These are phyloP conservation scores for Thamnophis sirtalis DNA, from an alignment of 2,113 vertebrate genomes.

Conservation along the genomic window DNA sequence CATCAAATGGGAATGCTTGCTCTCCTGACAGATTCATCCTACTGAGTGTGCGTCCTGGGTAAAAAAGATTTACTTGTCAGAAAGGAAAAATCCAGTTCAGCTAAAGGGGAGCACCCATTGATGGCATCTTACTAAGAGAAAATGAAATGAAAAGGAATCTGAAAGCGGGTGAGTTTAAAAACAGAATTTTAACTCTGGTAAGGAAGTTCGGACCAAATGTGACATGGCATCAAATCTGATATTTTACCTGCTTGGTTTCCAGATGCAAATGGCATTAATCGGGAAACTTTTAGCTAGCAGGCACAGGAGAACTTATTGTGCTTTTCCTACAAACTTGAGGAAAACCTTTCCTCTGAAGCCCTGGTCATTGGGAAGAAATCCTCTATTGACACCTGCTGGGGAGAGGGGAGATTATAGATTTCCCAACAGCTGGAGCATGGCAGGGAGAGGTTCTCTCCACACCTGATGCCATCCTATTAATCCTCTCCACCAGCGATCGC, in stretches of 20 bases:
- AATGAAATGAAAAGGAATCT: neutral
- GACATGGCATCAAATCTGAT: neutral
- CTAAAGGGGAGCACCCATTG: neutral
- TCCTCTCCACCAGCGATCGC: neutral
- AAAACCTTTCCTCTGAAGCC: neutral
- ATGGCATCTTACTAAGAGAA: neutral
- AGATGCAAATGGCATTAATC: neutral
- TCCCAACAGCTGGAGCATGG: neutral
- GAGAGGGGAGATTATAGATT: neutral
- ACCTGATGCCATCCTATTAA: neutral
- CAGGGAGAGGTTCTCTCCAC: neutral
- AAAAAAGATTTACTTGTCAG: fast-evolving
- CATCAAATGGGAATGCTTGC: constrained; percentile 8
- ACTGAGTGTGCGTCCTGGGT: neutral
- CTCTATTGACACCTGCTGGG: neutral
- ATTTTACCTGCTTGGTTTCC: neutral
- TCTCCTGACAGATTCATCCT: neutral
- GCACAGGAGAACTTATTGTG: neutral
- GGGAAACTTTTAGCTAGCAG: neutral
- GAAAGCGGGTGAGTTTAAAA: neutral
- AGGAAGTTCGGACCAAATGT: neutral
- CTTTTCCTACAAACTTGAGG: neutral
- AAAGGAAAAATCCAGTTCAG: neutral
- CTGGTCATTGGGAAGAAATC: neutral
- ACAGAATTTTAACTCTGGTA: neutral